Conservation (phyloP, 2,797 vertebrate species). For the Platyrinchus mystaceus region DNA sequence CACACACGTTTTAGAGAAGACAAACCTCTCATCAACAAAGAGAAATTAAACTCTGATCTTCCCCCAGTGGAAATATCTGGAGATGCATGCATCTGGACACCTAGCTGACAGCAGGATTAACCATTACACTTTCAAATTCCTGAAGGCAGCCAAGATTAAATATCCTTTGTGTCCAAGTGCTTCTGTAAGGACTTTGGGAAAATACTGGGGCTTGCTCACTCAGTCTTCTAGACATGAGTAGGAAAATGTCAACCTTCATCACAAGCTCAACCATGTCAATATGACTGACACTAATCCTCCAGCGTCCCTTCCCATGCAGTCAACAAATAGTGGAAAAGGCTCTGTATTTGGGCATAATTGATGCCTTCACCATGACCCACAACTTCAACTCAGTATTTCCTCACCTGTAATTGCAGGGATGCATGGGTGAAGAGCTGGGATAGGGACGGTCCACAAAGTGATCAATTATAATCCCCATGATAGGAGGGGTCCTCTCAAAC, state of each 20-base stretch:
- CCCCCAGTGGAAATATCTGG: neutral
- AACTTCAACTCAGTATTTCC: slow-evolving; percentile 49
- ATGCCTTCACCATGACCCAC: slow-evolving; percentile 32
- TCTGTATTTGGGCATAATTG: slow-evolving; percentile 4
- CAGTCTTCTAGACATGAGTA: neutral
- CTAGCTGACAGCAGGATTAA: neutral
- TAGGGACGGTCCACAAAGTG: slow-evolving; percentile 97
- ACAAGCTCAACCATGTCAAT: neutral
- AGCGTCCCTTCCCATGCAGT: slow-evolving; percentile 1
- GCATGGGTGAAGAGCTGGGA: slow-evolving; percentile 85
- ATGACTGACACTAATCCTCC: neutral
- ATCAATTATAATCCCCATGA: slow-evolving; percentile 99
- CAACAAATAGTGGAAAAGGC: slow-evolving; percentile 9
- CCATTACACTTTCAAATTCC: neutral
- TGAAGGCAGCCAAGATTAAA: neutral
- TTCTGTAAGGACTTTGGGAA: neutral
- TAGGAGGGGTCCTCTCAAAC: slow-evolving; percentile 93
- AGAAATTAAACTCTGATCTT: neutral
- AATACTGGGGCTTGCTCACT: neutral
- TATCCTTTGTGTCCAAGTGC: neutral
- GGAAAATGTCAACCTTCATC: neutral
- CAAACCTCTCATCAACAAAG: neutral
- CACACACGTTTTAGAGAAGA: neutral
- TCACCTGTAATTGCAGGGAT: slow-evolving; percentile 92
- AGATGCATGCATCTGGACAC: neutral